These are phyloP conservation scores for Microcebus ravelobensis DNA, from an alignment of 2,113 vertebrate species.

Conservation along the genomic window DNA sequence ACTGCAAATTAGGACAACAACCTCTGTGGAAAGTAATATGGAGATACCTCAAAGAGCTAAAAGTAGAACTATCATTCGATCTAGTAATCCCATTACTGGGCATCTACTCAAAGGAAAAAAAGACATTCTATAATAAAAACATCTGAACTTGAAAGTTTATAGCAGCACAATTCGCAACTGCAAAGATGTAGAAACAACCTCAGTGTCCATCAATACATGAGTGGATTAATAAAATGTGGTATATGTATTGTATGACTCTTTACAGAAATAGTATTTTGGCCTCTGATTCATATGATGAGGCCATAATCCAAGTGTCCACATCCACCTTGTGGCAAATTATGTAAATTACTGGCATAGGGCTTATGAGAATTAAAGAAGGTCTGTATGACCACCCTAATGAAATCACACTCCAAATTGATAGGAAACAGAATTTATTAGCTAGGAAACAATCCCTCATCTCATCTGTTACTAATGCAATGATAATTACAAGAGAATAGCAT, in stretches of 20 bases:
- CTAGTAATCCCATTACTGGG: no score
- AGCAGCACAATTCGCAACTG: no score
- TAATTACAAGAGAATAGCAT: background rate
- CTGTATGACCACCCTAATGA: background rate
- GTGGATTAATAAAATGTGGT: no score
- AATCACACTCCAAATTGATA: background rate
- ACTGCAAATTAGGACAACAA: no score
- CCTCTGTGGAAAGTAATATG: no score
- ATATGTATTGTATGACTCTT: background rate
- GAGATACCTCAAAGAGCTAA: no score
- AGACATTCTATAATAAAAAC: no score
- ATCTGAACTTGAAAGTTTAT: no score
- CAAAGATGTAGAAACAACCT: no score
- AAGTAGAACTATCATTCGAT: no score
- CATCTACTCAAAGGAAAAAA: no score
- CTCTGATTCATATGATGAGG: background rate
- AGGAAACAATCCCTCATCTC: background rate
- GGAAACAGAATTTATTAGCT: background rate
- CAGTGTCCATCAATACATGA: no score
- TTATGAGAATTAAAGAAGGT: background rate
- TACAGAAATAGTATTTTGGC: background rate
- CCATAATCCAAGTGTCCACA: background rate
- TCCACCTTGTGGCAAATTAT: background rate
- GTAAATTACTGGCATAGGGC: background rate
- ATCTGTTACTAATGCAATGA: background rate